Percentiles rank a stretch among this genome's conserved stretches.
Conservation (phyloP, 2,888 invertebrate species). For the Acronicta alni region DNA sequence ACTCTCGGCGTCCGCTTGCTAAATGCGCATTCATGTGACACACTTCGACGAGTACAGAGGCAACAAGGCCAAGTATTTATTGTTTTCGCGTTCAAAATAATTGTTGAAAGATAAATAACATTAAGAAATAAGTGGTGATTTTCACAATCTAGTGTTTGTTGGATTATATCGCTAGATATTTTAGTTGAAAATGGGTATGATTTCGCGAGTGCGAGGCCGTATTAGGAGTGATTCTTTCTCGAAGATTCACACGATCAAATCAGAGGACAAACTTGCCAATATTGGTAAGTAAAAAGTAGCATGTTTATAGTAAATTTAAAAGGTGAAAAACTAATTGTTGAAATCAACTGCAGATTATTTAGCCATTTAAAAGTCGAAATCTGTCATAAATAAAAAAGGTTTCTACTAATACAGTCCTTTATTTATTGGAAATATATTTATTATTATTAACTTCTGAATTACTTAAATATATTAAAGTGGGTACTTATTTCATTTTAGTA, state of each 20-base stretch:
- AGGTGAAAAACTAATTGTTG: too few relatives aligned
- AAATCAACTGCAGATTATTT: too few relatives aligned
- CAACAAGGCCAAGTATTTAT: slow-evolving; percentile 49
- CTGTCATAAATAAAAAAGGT: neutral
- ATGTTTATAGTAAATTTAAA: neutral
- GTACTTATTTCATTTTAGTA: too few relatives aligned
- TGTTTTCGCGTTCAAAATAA: slow-evolving; percentile 28
- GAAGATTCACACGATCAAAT: slow-evolving; percentile 90
- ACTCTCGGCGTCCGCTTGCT: slow-evolving; percentile 58
- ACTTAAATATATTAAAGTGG: too few relatives aligned
- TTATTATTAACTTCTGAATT: too few relatives aligned
- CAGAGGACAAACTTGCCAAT: slow-evolving; percentile 92
- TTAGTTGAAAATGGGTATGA: slow-evolving; percentile 90
- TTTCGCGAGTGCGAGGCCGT: slow-evolving; percentile 91
- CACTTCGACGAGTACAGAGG: slow-evolving; percentile 68
- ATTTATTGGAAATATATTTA: too few relatives aligned
- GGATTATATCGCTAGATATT: slow-evolving; percentile 22
- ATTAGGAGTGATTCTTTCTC: slow-evolving; percentile 91
- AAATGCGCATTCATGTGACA: slow-evolving; percentile 81
- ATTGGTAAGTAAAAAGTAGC: slow-evolving; percentile 85
- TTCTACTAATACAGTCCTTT: neutral
- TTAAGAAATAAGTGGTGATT: slow-evolving; percentile 34
- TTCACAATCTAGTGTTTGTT: slow-evolving; percentile 41
- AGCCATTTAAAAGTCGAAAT: neutral
- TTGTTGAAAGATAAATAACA: slow-evolving; percentile 13